Conservation (phyloP, 2,797 vertebrate genomes). For the Pelodytes ibericus region DNA sequence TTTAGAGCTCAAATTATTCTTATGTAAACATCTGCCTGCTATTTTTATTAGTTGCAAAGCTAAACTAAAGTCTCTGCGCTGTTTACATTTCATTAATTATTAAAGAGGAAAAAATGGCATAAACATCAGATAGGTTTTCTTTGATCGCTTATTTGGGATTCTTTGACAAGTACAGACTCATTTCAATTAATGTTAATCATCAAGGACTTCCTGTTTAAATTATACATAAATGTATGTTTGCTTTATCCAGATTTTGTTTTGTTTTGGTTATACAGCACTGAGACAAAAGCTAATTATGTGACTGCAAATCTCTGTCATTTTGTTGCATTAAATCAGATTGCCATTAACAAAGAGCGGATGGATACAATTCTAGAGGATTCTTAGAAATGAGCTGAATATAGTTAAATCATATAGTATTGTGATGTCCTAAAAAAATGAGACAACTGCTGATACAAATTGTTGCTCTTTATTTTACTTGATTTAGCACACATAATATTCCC, state of each 20-base stretch:
- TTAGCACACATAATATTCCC: no score
- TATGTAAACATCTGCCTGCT: conserved; percentile 92
- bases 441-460: no score
- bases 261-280: conserved; percentile 68
- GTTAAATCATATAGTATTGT: not conserved
- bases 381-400: not conserved
- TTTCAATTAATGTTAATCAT: conserved; percentile 92
- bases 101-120: conserved; percentile 77
- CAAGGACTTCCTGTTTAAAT: conserved; percentile 87
- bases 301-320: conserved; percentile 75
- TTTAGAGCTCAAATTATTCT: conserved; percentile 77
- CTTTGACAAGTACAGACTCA: conserved; percentile 66
- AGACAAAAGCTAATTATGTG: conserved; percentile 76
- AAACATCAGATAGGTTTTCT: conserved; percentile 91
- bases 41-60: conserved; percentile 78
- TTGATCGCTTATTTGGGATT: conserved; percentile 92
- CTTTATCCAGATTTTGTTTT: conserved; percentile 66
- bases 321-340: conserved; percentile 73
- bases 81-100: conserved; percentile 98
- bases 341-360: conserved; percentile 64
- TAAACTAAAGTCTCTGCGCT: conserved; percentile 84
- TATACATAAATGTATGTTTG: conserved; percentile 73
- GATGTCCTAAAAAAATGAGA: not conserved
- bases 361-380: not conserved
- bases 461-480: no score